Percentiles rank a stretch among this genome's conserved stretches.
phyloP scores from a whole-genome alignment of 2,113 vertebrate genomes.

The Engraulis encrasicolus region DNA sequence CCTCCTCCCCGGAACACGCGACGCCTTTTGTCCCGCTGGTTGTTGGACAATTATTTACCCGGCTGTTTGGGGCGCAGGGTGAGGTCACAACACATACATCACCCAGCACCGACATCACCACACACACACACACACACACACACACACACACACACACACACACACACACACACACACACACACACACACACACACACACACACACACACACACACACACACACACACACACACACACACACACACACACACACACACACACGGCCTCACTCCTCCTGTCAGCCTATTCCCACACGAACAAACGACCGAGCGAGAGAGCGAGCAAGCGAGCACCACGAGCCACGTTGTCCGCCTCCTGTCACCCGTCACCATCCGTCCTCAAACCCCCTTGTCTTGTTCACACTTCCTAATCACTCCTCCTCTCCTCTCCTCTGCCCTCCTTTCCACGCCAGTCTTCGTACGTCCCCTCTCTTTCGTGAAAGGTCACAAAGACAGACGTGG shows the following conservation, averaged over 20 bases:
- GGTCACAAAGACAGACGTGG: too few relatives aligned
- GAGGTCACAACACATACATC: slow-evolving; percentile 67
- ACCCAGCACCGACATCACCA: slow-evolving; percentile 57
- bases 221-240: too few relatives aligned
- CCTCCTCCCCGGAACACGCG: slow-evolving; percentile 59
- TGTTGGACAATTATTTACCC: slow-evolving; percentile 83
- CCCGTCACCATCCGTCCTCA: neutral
- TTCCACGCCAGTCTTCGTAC: slow-evolving; percentile 38
- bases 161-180: too few relatives aligned
- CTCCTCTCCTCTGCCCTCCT: slow-evolving; percentile 42
- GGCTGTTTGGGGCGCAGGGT: slow-evolving; percentile 61
- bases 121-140: neutral
- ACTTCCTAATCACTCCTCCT: neutral
- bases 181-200: slow-evolving; percentile 53
- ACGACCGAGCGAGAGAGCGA: too few relatives aligned
- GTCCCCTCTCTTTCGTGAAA: neutral
- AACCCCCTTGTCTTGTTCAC: neutral
- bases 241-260: neutral
- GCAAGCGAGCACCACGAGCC: neutral
- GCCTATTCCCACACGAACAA: too few relatives aligned
- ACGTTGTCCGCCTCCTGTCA: neutral
- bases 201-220: slow-evolving; percentile 56
- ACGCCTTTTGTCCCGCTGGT: slow-evolving; percentile 71
- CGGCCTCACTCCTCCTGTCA: too few relatives aligned
- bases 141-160: neutral